Evolutionary conservation across 2,797 vertebrate genomes (phyloP).

Genomic region (Anabas testudineus): DNA sequence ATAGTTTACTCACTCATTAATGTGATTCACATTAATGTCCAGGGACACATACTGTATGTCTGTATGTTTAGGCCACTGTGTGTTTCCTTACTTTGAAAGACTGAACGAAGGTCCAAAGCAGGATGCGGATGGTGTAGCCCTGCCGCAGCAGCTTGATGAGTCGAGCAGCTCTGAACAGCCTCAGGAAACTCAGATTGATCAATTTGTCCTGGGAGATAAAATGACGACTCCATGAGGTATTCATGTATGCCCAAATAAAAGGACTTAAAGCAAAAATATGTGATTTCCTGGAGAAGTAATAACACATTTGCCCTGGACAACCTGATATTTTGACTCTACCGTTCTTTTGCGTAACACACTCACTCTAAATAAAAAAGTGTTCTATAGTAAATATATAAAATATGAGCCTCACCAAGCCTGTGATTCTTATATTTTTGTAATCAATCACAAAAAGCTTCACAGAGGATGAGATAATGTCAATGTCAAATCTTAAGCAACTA

Average conservation of each 20-base stretch:
- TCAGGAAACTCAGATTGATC: slow-evolving; percentile 97
- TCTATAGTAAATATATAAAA: too few relatives aligned
- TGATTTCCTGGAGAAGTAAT: neutral
- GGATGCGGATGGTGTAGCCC: slow-evolving; percentile 98
- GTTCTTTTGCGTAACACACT: neutral
- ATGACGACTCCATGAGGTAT: slow-evolving; percentile 1
- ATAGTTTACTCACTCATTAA: neutral
- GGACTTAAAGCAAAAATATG: neutral
- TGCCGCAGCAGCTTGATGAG: slow-evolving; percentile 98
- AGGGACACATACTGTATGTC: neutral
- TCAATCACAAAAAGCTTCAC: slow-evolving; percentile 3
- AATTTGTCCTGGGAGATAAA: slow-evolving; percentile 88
- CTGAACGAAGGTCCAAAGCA: slow-evolving; percentile 99
- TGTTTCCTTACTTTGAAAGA: slow-evolving; percentile 92
- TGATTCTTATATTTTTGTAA: neutral
- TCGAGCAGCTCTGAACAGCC: slow-evolving; percentile 94
- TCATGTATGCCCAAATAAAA: neutral
- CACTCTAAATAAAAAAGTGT: neutral
- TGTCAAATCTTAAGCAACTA: neutral
- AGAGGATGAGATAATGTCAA: neutral
- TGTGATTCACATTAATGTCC: neutral
- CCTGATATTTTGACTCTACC: too few relatives aligned
- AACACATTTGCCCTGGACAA: neutral
- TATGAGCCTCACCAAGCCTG: neutral
- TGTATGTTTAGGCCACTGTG: neutral